Conservation (phyloP, 2,797 vertebrate genomes). For the Passerculus sandwichensis region DNA sequence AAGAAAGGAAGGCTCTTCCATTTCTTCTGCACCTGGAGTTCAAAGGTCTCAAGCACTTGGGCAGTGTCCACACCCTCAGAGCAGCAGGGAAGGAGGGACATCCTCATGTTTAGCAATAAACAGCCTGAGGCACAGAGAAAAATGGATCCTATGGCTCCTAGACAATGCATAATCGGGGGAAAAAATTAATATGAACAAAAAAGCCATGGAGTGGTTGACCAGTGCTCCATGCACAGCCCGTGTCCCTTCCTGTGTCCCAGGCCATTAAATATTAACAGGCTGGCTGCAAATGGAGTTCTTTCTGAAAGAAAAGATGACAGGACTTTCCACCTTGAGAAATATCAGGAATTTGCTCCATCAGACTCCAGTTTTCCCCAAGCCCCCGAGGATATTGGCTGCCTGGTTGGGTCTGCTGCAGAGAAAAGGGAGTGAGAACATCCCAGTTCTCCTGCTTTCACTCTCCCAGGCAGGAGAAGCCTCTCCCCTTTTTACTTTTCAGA, state of each 20-base stretch:
- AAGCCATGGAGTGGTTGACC: not conserved
- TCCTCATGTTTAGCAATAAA: not conserved
- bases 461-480: not conserved
- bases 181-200: not conserved
- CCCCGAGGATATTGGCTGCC: not conserved
- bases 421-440: not conserved
- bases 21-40: not conserved
- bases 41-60: not conserved
- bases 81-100: not conserved
- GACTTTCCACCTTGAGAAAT: not conserved
- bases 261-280: not conserved
- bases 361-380: not conserved
- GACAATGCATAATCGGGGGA: not conserved
- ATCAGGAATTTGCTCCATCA: not conserved
- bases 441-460: fast-evolving
- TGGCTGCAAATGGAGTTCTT: not conserved
- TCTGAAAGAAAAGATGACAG: not conserved
- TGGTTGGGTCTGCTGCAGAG: not conserved
- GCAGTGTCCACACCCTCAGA: not conserved
- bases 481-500: not conserved
- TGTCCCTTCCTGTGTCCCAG: not conserved
- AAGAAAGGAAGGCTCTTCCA: not conserved
- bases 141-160: not conserved
- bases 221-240: not conserved
- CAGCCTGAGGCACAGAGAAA: not conserved